These are phyloP conservation scores for Ernsta delagoae DNA, from an alignment of 2,888 invertebrate genomes.

Conservation along the genomic window DNA sequence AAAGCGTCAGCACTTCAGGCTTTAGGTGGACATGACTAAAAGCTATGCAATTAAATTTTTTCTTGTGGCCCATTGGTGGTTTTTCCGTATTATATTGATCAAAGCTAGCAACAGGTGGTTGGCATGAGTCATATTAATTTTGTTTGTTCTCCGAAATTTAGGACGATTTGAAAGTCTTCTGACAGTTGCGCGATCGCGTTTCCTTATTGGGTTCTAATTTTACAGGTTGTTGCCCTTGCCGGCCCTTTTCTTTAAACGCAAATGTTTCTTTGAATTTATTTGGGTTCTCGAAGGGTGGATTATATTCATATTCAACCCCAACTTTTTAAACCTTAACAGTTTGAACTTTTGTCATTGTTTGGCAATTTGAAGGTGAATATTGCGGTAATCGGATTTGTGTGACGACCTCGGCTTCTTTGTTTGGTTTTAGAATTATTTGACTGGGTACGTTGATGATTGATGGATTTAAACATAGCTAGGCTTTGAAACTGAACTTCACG, in stretches of 20 bases:
- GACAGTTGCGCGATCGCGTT: constrained; percentile 26
- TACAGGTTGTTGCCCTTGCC: constrained; percentile 30
- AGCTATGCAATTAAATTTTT: not conserved
- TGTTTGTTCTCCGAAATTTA: constrained; percentile 20
- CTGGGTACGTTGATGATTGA: not conserved
- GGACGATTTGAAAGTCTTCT: constrained; percentile 35
- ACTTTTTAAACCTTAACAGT: not conserved
- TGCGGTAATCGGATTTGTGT: constrained; percentile 28
- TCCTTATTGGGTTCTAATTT: constrained; percentile 27
- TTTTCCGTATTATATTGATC: constrained; percentile 16
- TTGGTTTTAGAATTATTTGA: not conserved
- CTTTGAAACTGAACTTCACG: too few species aligned
- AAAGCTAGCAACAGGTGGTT: constrained; percentile 22
- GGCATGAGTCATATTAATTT: constrained; percentile 30
- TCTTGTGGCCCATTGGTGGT: not conserved
- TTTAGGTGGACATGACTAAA: not conserved
- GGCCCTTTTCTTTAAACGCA: constrained; percentile 20
- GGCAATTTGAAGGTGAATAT: constrained; percentile 18
- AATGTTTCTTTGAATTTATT: constrained; percentile 29
- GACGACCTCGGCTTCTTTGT: not conserved
- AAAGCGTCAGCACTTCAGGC: not conserved
- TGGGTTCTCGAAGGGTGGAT: constrained; percentile 14
- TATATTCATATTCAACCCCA: constrained; percentile 14
- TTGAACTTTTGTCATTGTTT: constrained; percentile 12
- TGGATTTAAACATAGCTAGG: too few species aligned